Base-by-base conservation (phyloP, 2,797 vertebrate genomes). In the Arrhamphus sclerolepis region DNA sequence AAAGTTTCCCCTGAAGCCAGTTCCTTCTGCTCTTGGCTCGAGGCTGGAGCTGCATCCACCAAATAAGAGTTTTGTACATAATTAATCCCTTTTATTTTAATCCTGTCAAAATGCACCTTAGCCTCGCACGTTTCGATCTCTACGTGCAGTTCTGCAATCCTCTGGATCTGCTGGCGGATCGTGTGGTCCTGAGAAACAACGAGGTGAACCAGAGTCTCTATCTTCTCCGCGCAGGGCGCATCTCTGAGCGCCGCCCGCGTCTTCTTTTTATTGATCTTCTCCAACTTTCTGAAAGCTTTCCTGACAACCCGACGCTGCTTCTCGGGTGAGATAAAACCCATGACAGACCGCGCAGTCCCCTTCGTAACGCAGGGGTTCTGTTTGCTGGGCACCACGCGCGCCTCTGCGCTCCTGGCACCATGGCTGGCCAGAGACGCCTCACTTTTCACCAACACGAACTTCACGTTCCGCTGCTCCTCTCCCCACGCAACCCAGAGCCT, bases 41-140 rank as follows among this genome's bases (percentile, higher is more conserved):
- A 20, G 18, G 22, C 43, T 0, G 56, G 31, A 39, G 90, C 85
- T 2, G 77, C 71, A 0, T 91, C 95, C 38, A 92, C 86, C 78
- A 97, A 66, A 85, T 98, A 98, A 0, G 95, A 96, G 87, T 99
- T 95, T 84, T 98, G 97, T 56, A 99, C 95, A 53, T 98, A 99
- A 83, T 98, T 97, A 17, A 93, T 86, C 6, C 97, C 97, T 59
- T 97, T 95, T 19, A 88, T 87, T 77, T 92, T 91, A 72, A 97
- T 92, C 62, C 97, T 91, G 82, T 97, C 96, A 42, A 92, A 77
- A 65, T 98, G 97, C 52, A 96, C 93, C 69, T 91, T 90, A 2
- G 94, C 93, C 80, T 98, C 96, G 61, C 91, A 94, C 83, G 78
- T 91, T 38, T 98, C 96, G 61, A 99, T 98, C 72, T 98, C 95